Percentiles rank a stretch among this genome's conserved stretches.
phyloP scores from a whole-genome alignment of 1,140 invertebrate genomes.

The Drosophila tristis region DNA sequence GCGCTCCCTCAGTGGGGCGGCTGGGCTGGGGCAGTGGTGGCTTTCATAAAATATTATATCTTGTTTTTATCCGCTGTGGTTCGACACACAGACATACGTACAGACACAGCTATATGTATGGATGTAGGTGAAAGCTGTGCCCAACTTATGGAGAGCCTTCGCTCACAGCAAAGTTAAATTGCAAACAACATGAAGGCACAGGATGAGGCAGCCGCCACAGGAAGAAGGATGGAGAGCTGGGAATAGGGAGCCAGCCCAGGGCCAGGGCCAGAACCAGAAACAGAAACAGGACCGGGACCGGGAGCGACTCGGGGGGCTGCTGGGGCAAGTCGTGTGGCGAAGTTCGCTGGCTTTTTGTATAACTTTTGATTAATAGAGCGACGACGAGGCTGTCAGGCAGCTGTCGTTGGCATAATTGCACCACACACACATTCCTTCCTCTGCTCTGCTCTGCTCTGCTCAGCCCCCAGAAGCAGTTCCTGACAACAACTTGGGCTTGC shows the following conservation, averaged over 20 bases:
- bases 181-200: conserved; percentile 60
- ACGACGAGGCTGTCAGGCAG: conserved; percentile 49
- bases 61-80: conserved; percentile 52
- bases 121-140: conserved; percentile 30
- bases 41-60: conserved; percentile 79
- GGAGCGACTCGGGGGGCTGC: background rate
- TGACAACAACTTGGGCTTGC: conserved; percentile 56
- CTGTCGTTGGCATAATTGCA: conserved; percentile 71
- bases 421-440: conserved; percentile 41
- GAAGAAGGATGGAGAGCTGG: conserved; percentile 21
- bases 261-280: background rate
- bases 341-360: conserved; percentile 78
- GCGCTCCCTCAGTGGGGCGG: background rate
- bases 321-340: conserved; percentile 54
- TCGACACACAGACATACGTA: conserved; percentile 16
- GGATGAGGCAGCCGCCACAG: conserved; percentile 27
- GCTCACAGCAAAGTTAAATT: conserved; percentile 73
- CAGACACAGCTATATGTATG: too few relatives aligned
- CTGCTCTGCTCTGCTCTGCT: conserved; percentile 57
- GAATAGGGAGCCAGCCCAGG: conserved; percentile 5
- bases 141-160: conserved; percentile 49
- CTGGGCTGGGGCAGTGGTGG: conserved; percentile 11
- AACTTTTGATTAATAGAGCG: conserved; percentile 80
- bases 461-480: background rate
- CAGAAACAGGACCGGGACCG: conserved; percentile 1